Conservation (phyloP, 2,797 vertebrate genomes). For the Hemibagrus guttatus region DNA sequence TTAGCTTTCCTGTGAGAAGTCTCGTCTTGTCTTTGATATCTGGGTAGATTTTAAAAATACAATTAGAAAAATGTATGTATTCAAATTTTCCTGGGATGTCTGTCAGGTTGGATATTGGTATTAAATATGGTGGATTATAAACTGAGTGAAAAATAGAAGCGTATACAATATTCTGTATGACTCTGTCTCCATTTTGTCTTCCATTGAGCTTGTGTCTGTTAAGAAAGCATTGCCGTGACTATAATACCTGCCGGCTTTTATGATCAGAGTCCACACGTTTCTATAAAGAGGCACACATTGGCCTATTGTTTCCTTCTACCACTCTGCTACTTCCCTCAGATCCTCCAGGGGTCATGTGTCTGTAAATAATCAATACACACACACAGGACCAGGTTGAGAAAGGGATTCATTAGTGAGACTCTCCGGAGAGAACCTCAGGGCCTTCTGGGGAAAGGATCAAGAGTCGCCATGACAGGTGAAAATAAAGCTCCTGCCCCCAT, state of each 20-base stretch:
- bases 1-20: background rate
- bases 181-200: background rate
- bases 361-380: conserved; percentile 70
- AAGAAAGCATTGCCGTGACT: background rate
- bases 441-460: conserved; percentile 69
- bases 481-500: conserved; percentile 70
- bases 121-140: background rate
- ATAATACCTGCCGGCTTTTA: conserved; percentile 22
- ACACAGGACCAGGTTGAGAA: conserved; percentile 42
- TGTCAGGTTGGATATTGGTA: background rate
- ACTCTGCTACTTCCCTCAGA: conserved; percentile 33
- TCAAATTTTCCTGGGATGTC: background rate
- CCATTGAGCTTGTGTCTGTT: conserved; percentile 18
- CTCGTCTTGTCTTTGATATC: background rate
- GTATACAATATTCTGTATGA: background rate
- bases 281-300: conserved; percentile 14
- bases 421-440: conserved; percentile 61
- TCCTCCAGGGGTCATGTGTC: conserved; percentile 48
- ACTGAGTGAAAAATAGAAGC: background rate
- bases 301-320: conserved; percentile 28
- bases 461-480: conserved; percentile 78
- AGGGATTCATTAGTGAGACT: conserved; percentile 68
- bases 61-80: background rate
- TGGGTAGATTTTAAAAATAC: background rate
- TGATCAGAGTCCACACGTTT: conserved; percentile 26